Percentiles rank a stretch among this genome's conserved stretches.
phyloP scores from a whole-genome alignment of 2,797 vertebrate species.

The Scomberomorus guttatus region DNA sequence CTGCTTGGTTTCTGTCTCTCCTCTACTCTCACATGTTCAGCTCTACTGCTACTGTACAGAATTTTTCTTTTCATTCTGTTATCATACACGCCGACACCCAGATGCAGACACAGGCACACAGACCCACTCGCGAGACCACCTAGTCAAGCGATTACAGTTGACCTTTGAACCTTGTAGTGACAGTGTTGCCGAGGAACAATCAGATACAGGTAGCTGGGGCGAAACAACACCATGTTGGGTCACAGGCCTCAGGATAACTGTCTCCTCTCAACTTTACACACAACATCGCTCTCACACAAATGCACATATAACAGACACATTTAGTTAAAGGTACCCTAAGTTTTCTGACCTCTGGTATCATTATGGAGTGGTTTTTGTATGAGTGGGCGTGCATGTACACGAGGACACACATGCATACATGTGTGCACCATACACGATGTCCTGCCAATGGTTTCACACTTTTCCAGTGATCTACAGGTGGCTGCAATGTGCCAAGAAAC shows the following conservation, averaged over 20 bases:
- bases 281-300: not conserved
- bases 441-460: not conserved
- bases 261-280: constrained; percentile 24
- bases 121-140: constrained; percentile 15
- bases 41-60: not conserved
- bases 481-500: too few relatives aligned
- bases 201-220: not conserved
- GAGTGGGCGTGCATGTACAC: too few relatives aligned
- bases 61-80: constrained; percentile 24
- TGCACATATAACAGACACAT: not conserved
- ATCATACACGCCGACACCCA: not conserved
- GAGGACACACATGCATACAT: too few relatives aligned
- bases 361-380: too few relatives aligned
- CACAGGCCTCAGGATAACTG: constrained; percentile 16
- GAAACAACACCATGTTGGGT: constrained; percentile 43
- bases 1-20: not conserved
- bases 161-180: constrained; percentile 39
- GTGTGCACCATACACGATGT: too few relatives aligned
- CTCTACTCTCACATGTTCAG: constrained; percentile 16
- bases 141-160: constrained; percentile 36
- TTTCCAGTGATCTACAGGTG: too few relatives aligned
- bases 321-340: too few relatives aligned
- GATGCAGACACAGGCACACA: constrained; percentile 10
- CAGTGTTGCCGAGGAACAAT: constrained; percentile 11
- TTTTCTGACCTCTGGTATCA: too few relatives aligned